Percentiles rank a stretch among this genome's conserved stretches.
These are phyloP conservation scores for Parotia lawesii DNA, from an alignment of 2,113 vertebrate species.

Conservation along the genomic window DNA sequence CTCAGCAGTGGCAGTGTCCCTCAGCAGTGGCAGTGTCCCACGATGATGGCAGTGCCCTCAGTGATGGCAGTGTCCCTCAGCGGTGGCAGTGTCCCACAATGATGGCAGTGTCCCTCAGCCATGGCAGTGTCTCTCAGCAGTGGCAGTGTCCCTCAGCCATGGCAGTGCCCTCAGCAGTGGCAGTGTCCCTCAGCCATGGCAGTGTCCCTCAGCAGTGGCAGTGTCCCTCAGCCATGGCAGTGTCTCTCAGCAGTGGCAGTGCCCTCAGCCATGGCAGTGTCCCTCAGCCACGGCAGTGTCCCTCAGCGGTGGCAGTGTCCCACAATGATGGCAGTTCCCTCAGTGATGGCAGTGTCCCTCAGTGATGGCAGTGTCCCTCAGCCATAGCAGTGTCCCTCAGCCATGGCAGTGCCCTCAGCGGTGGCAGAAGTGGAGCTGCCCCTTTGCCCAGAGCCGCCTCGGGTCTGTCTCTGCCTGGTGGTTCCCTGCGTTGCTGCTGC, in stretches of 20 bases:
- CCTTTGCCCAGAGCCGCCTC: accelerated
- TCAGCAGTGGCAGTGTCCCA: not conserved
- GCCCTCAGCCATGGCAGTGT: not conserved
- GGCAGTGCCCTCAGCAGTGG: not conserved
- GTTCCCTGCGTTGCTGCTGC: not conserved
- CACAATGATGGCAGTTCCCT: not conserved
- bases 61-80: not conserved
- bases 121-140: too few relatives aligned
- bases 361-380: not conserved
- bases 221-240: too few relatives aligned
- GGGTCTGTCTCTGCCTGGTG: accelerated
- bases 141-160: not conserved
- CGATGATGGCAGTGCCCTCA: too few relatives aligned
- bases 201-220: too few relatives aligned
- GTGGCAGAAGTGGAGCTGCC: not conserved
- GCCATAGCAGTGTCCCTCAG: not conserved
- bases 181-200: not conserved
- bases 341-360: not conserved
- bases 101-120: not conserved
- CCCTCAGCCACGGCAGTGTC: not conserved
- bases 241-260: not conserved
- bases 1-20: not conserved
- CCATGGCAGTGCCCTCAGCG: not conserved
- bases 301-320: not conserved
- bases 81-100: not conserved